Percentiles rank a stretch among this genome's conserved stretches.
Evolutionary conservation across 2,113 vertebrate genomes (phyloP).

Genomic region (zebrafish (Danio rerio)): GRCz12tu NC_133176.1:29724001-29724500

Average conservation of each 20-base stretch:
- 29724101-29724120: slow-evolving; percentile 54
- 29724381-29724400: slow-evolving; percentile 51
- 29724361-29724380: slow-evolving; percentile 49
- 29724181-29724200: background rate
- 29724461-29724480: slow-evolving; percentile 37
- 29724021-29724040: slow-evolving; percentile 11
- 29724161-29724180: slow-evolving; percentile 31
- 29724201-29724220: too few relatives aligned
- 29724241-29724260: slow-evolving; percentile 35
- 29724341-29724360: slow-evolving; percentile 53
- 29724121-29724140: slow-evolving; percentile 42
- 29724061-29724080: slow-evolving; percentile 48
- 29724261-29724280: too few relatives aligned
- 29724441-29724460: slow-evolving; percentile 59
- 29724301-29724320: slow-evolving; percentile 45
- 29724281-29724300: slow-evolving; percentile 28
- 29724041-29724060: background rate
- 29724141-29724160: background rate
- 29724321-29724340: slow-evolving; percentile 34
- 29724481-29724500: slow-evolving; percentile 43
- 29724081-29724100: slow-evolving; percentile 50
- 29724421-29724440: slow-evolving; percentile 35
- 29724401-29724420: slow-evolving; percentile 43
- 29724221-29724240: slow-evolving; percentile 21
- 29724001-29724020: slow-evolving; percentile 42